A percentile compares a stretch with the other conserved stretches of the same genome.
These are phyloP conservation scores for Conistra vaccinii DNA, from an alignment of 2,888 invertebrate genomes.

Conservation along the genomic window DNA sequence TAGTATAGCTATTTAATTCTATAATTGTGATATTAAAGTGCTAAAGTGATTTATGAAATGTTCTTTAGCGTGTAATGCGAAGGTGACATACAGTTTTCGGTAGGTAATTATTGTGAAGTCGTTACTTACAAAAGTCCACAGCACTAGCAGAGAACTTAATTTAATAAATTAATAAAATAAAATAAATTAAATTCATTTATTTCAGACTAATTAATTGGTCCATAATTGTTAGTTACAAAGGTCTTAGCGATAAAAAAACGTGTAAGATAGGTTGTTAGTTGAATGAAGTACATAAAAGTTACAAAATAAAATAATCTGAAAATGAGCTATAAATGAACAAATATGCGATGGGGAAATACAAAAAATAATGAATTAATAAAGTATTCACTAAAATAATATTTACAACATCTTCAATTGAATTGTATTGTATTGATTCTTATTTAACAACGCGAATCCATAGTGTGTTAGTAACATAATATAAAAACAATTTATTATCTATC, in stretches of 20 bases:
- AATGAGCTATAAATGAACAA: too few relatives aligned
- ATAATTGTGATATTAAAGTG: slow-evolving; percentile 9
- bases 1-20: slow-evolving; percentile 15
- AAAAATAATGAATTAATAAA: neutral
- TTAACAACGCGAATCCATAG: too few relatives aligned
- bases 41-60: slow-evolving; percentile 23
- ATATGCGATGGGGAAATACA: neutral
- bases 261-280: neutral
- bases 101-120: neutral
- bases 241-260: neutral
- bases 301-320: too few relatives aligned
- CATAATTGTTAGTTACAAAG: too few relatives aligned
- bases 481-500: too few relatives aligned
- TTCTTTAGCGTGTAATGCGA: neutral
- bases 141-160: too few relatives aligned
- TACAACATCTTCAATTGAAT: neutral
- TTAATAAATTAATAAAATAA: too few relatives aligned
- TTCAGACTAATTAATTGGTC: too few relatives aligned
- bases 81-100: neutral
- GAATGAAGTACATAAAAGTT: neutral
- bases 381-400: neutral
- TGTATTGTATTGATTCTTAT: too few relatives aligned
- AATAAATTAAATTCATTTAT: too few relatives aligned
- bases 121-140: neutral
- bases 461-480: too few relatives aligned